phyloP scores from a whole-genome alignment of 23 tunicate genomes.

The Ascidia mentula region DNA sequence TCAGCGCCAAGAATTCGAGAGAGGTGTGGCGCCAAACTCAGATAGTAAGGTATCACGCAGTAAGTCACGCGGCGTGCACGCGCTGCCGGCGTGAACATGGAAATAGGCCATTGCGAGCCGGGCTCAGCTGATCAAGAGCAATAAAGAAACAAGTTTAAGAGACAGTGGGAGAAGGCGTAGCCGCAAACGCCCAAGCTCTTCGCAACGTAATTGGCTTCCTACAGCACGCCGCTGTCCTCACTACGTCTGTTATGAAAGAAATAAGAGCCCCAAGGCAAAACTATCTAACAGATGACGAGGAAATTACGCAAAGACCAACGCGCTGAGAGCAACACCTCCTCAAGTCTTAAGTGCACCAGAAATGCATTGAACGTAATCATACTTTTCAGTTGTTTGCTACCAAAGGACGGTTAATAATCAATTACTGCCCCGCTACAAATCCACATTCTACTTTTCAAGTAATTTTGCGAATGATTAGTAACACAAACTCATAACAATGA shows the following conservation, averaged over 20 bases:
- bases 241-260: neutral
- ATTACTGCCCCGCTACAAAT: too few species aligned
- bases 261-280: neutral
- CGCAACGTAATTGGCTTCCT: neutral
- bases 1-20: neutral
- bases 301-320: too few species aligned
- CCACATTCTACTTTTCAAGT: too few species aligned
- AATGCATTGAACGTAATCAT: too few species aligned
- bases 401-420: too few species aligned
- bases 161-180: neutral
- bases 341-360: too few species aligned
- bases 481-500: too few species aligned
- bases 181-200: neutral
- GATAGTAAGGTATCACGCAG: constrained; percentile 12
- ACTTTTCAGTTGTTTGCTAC: too few species aligned
- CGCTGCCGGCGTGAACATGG: constrained; percentile 23
- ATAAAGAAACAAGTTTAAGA: constrained; percentile 22
- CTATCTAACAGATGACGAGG: too few species aligned
- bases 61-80: constrained; percentile 36
- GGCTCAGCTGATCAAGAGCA: neutral
- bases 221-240: neutral
- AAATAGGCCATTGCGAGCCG: neutral
- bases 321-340: too few species aligned
- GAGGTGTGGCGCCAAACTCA: neutral
- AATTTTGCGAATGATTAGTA: too few species aligned